phyloP scores from a whole-genome alignment of 2,888 invertebrate species.

The Caenorhabditis wallacei region DNA sequence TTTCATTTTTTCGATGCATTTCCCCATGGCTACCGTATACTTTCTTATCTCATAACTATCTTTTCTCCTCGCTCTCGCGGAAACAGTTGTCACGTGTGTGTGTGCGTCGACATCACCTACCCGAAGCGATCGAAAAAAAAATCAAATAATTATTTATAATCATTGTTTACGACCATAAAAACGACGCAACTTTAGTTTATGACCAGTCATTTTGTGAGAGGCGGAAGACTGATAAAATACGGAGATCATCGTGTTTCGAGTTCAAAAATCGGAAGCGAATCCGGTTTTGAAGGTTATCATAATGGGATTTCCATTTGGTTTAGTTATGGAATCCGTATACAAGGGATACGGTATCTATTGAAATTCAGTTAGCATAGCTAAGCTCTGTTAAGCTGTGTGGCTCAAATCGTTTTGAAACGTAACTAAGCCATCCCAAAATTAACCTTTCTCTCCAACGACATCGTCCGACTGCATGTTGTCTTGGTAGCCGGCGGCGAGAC shows the following conservation, averaged over 20 bases:
- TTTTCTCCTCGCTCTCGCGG: too few species aligned
- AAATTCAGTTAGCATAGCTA: too few species aligned
- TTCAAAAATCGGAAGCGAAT: too few species aligned
- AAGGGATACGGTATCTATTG: too few species aligned
- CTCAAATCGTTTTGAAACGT: too few species aligned
- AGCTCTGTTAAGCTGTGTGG: too few species aligned
- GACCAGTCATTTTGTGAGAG: not conserved
- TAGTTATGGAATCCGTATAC: too few species aligned
- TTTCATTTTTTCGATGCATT: not conserved
- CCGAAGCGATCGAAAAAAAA: constrained; percentile 11
- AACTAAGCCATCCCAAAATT: too few species aligned
- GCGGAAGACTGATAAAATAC: not conserved
- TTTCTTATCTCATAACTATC: not conserved
- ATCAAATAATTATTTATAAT: constrained; percentile 35
- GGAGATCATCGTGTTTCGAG: not conserved
- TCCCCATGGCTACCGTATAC: constrained; percentile 28
- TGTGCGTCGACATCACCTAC: not conserved
- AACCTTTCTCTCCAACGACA: constrained; percentile 56
- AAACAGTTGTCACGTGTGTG: constrained; percentile 42
- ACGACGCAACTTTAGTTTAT: constrained; percentile 6
- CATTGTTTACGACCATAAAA: constrained; percentile 35
- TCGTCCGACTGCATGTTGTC: constrained; percentile 43
- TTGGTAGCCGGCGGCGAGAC: constrained; percentile 4
- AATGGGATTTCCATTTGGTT: too few species aligned
- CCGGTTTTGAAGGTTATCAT: too few species aligned